Conservation (phyloP, 2,113 vertebrate species). For the Psammodynastes pulverulentus region DNA sequence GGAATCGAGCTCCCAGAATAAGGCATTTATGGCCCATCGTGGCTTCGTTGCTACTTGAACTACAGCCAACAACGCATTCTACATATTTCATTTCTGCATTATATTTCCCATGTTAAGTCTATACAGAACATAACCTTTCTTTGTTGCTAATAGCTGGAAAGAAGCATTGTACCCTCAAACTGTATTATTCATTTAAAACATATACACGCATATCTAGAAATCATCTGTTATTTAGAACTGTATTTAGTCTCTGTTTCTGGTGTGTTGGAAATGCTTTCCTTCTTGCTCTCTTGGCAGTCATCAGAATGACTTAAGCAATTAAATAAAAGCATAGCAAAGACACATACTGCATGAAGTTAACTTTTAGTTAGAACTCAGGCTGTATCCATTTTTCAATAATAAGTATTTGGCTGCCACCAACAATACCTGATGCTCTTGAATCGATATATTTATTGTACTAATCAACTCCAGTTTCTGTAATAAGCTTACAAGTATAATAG, state of each 20-base stretch:
- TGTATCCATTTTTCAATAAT: background rate
- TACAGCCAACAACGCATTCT: slow-evolving; percentile 47
- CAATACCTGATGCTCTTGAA: slow-evolving; percentile 44
- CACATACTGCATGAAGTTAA: background rate
- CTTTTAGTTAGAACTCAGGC: slow-evolving; percentile 21
- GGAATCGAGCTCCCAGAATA: slow-evolving; percentile 53
- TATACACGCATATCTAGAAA: slow-evolving; percentile 54
- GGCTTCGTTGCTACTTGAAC: slow-evolving; percentile 49
- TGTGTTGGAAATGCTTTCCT: slow-evolving; percentile 30
- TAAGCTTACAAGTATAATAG: background rate
- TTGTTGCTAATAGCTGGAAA: slow-evolving; percentile 42
- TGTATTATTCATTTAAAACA: slow-evolving; percentile 45
- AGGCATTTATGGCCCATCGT: slow-evolving; percentile 34
- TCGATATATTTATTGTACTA: slow-evolving; percentile 39
- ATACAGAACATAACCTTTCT: slow-evolving; percentile 12
- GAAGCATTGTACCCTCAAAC: slow-evolving; percentile 35
- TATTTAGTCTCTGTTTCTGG: slow-evolving; percentile 44
- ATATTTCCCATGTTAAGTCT: slow-evolving; percentile 28
- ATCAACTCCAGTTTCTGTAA: slow-evolving; percentile 40
- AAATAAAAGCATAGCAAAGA: slow-evolving; percentile 32
- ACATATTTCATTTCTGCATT: slow-evolving; percentile 34
- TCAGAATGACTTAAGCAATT: slow-evolving; percentile 47
- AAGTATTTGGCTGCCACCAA: slow-evolving; percentile 20
- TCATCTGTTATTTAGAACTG: slow-evolving; percentile 52
- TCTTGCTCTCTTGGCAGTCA: slow-evolving; percentile 45